These are phyloP conservation scores for Drosophila borborema DNA, from an alignment of 2,888 invertebrate genomes.

Conservation along the genomic window DNA sequence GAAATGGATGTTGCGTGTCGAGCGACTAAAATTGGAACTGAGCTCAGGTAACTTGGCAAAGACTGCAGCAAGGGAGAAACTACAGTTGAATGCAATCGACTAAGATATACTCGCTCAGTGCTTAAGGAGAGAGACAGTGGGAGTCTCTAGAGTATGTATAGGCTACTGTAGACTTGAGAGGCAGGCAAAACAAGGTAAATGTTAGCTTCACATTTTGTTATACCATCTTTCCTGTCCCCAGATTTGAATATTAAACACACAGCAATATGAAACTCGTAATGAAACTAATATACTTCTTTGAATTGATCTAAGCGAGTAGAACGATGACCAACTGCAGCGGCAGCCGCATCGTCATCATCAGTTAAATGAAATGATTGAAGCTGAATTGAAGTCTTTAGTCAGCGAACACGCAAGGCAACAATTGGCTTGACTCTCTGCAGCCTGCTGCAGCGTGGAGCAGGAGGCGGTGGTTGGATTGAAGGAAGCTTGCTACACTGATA, in stretches of 20 bases:
- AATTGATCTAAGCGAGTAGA: slow-evolving; percentile 14
- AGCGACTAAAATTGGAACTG: slow-evolving; percentile 15
- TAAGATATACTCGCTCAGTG: not conserved
- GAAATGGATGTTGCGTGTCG: slow-evolving; percentile 72
- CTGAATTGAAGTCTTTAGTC: slow-evolving; percentile 80
- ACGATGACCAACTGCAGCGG: slow-evolving; percentile 62
- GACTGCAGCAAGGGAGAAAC: not conserved
- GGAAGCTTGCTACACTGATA: slow-evolving; percentile 50
- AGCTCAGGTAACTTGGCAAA: slow-evolving; percentile 4
- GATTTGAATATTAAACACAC: too few species aligned
- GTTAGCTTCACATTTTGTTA: too few species aligned
- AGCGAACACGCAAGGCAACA: slow-evolving; percentile 78
- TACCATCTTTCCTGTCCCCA: too few species aligned
- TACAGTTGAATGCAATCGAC: not conserved
- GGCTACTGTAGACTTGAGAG: not conserved
- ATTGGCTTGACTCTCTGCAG: slow-evolving; percentile 54
- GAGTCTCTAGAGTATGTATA: not conserved
- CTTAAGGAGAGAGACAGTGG: not conserved
- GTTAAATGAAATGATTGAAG: slow-evolving; percentile 81
- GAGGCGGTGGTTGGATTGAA: not conserved
- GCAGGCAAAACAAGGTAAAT: not conserved
- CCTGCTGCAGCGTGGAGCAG: not conserved
- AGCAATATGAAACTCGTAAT: not conserved
- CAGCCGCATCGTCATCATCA: slow-evolving; percentile 74
- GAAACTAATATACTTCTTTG: not conserved